Conservation (phyloP, 2,113 vertebrate genomes). For the Riparia riparia region DNA sequence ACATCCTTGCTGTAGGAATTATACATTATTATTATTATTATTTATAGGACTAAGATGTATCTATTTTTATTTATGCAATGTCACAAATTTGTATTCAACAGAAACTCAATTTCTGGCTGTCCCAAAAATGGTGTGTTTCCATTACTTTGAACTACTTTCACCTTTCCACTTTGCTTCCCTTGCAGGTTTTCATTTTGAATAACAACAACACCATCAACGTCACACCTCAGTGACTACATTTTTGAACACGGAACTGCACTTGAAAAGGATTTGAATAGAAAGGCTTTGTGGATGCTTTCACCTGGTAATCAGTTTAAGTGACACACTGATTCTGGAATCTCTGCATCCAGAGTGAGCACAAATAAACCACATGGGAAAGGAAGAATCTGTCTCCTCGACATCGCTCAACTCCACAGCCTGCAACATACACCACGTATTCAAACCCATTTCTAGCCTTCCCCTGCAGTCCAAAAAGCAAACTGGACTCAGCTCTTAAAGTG, state of each 20-base stretch:
- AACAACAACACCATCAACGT: background rate
- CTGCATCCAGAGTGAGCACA: background rate
- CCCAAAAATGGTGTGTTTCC: background rate
- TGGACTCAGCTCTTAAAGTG: background rate
- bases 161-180: background rate
- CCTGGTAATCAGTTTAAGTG: background rate
- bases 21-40: background rate
- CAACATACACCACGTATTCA: background rate
- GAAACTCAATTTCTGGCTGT: background rate
- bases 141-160: background rate
- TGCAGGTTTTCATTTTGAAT: background rate
- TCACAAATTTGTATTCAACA: background rate
- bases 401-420: rapidly evolving
- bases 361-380: background rate
- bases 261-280: background rate
- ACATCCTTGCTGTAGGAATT: background rate
- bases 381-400: background rate
- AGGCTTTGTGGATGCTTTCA: background rate
- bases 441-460: background rate
- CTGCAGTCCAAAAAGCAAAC: background rate
- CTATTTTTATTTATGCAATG: background rate
- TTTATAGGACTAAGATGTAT: background rate
- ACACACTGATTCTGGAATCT: background rate
- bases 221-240: background rate
- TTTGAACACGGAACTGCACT: background rate